phyloP scores from a whole-genome alignment of 2,888 invertebrate genomes.

The Amphimallon solstitiale region DNA sequence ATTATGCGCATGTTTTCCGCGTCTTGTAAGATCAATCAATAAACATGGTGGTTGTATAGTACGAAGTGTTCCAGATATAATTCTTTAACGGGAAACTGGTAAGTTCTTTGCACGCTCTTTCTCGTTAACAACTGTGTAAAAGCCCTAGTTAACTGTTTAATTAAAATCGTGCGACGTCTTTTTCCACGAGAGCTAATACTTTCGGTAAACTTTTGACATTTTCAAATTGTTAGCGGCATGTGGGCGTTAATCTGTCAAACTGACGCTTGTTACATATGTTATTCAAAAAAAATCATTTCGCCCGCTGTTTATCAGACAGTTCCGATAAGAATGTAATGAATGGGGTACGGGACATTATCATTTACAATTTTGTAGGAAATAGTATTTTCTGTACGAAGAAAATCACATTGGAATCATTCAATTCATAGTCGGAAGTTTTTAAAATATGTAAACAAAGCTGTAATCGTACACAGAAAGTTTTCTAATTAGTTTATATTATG shows the following conservation, averaged over 20 bases:
- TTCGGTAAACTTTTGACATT: slow-evolving; percentile 52
- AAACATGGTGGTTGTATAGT: slow-evolving; percentile 61
- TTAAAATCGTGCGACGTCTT: slow-evolving; percentile 25
- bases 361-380: not conserved
- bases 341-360: not conserved
- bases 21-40: slow-evolving; percentile 58
- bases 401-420: slow-evolving; percentile 3
- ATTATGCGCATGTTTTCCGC: slow-evolving; percentile 39
- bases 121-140: slow-evolving; percentile 3
- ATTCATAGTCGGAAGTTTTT: slow-evolving; percentile 6
- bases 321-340: slow-evolving; percentile 18
- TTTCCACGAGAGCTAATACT: slow-evolving; percentile 11
- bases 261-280: slow-evolving; percentile 46
- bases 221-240: slow-evolving; percentile 58
- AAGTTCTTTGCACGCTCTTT: slow-evolving; percentile 46
- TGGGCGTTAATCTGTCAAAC: slow-evolving; percentile 62
- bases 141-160: not conserved
- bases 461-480: slow-evolving; percentile 24
- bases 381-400: not conserved
- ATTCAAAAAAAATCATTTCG: slow-evolving; percentile 21
- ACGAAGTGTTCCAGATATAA: slow-evolving; percentile 53
- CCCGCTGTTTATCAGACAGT: slow-evolving; percentile 17
- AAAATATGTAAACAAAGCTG: slow-evolving; percentile 28
- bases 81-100: slow-evolving; percentile 57
- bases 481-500: slow-evolving; percentile 27